Evolutionary conservation across 1,140 invertebrate species (phyloP), one percentile per base, ranked within the genome.

Genomic region (Ylistrum balloti): DNA sequence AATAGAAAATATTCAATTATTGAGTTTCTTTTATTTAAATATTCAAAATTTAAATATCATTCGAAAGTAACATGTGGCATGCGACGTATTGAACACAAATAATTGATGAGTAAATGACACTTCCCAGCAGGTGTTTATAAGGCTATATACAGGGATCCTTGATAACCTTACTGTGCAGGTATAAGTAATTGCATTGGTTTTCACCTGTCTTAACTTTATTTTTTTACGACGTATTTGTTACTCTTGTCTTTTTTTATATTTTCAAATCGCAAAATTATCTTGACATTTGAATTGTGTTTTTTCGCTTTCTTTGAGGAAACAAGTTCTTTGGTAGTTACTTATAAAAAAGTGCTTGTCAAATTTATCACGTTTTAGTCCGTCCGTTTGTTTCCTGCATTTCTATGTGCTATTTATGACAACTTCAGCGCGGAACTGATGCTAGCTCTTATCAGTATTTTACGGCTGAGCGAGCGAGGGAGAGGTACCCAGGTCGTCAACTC

Each of bases 401-500:
- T 28, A 74, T n/a, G 56, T 74, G 56, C 56, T 22, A 74, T 74
- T 74, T 74, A 74, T 74, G 56, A 74, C 56, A 74, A 28, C 0
- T 74, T 74, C 56, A 7, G 56, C 28, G 56, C 22, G 56, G n/a
- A 74, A n/a, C n/a, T 74, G n/a, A 74, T 74, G 56, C 28, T 74
- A n/a, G 56, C 56, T 5, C 56, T 74, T 74, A 74, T 74, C 56
- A 74, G 56, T 74, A 74, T 74, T 74, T 74, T 74, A 74, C 56
- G 56, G 56, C 56, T 74, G 56, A 74, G 22, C 56, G 56, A 74
- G 56, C 56, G 56, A 74, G 56, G 28, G 56, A 74, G 56, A 28
- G 56, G 56, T 74, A 74, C 56, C 56, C 56, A 74, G 56, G 56
- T 74, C 56, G n/a, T 28, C 22, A 74, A 74, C 56, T 28, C 56